Conservation (phyloP, 2,888 invertebrate species). For the Agrenia bidenticulata region DNA sequence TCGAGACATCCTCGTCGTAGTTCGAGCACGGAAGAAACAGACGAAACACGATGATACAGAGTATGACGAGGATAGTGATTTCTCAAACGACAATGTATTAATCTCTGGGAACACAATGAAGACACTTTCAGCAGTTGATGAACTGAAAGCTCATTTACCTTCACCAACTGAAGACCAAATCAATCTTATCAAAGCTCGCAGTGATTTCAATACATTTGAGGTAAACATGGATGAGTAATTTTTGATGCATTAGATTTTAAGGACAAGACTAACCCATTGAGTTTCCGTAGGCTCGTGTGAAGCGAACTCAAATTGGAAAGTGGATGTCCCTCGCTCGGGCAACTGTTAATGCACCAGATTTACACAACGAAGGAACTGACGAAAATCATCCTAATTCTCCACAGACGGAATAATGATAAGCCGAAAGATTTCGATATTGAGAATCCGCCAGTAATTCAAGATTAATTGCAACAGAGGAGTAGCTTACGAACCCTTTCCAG, state of each 20-base stretch:
- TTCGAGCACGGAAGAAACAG: no score
- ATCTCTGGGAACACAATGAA: no score
- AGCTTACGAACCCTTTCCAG: no score
- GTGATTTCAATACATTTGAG: conserved; percentile 14
- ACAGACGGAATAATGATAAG: no score
- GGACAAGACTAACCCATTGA: not conserved
- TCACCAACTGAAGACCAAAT: conserved; percentile 18
- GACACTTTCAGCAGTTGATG: no score
- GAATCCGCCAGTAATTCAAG: no score
- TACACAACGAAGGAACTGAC: no score
- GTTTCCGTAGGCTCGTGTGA: conserved; percentile 1
- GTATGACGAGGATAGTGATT: not conserved
- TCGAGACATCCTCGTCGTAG: no score
- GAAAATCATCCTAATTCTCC: no score
- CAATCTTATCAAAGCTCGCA: conserved; percentile 4
- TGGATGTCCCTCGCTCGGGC: not conserved
- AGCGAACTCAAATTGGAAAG: conserved; percentile 5
- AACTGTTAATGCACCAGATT: not conserved
- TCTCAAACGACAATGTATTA: no score
- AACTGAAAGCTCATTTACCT: conserved; percentile 3
- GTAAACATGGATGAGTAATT: not conserved
- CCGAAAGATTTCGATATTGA: no score
- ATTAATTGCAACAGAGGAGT: no score
- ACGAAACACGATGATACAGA: not conserved
- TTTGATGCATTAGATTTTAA: not conserved